Conservation (phyloP, 2,888 invertebrate species). For the Drosophila macrospina region DNA sequence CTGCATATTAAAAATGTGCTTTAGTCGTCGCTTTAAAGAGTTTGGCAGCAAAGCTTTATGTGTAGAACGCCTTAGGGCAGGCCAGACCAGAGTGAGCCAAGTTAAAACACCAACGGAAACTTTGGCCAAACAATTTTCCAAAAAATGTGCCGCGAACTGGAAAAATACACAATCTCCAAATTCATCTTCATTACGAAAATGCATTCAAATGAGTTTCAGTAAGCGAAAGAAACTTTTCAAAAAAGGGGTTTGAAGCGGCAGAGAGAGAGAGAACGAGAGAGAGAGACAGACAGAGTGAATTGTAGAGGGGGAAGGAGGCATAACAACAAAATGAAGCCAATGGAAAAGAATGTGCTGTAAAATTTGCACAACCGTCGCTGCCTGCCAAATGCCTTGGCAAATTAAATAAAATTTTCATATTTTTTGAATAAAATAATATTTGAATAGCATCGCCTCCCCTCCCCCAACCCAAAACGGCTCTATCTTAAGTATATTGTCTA, state of each 20-base stretch:
- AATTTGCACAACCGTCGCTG: constrained; percentile 26
- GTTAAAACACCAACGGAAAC: constrained; percentile 57
- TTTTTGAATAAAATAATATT: constrained; percentile 44
- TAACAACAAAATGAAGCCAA: constrained; percentile 34
- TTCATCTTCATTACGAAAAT: constrained; percentile 75
- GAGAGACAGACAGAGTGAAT: not conserved
- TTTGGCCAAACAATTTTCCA: constrained; percentile 64
- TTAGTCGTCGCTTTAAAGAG: constrained; percentile 35
- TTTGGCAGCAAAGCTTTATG: not conserved
- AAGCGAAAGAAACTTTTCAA: constrained; percentile 43
- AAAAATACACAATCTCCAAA: constrained; percentile 79
- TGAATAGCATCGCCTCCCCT: constrained; percentile 20
- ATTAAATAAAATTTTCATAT: constrained; percentile 47
- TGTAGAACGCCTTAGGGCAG: constrained; percentile 35
- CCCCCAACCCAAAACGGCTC: constrained; percentile 17
- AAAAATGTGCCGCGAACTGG: constrained; percentile 72
- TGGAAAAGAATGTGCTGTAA: constrained; percentile 25
- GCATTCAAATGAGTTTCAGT: constrained; percentile 71
- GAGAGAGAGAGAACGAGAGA: not conserved
- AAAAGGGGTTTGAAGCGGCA: constrained; percentile 6
- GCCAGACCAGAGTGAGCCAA: constrained; percentile 23
- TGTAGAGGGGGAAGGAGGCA: not conserved
- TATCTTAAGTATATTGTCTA: constrained; percentile 31
- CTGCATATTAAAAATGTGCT: constrained; percentile 69
- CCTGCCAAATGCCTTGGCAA: constrained; percentile 24